Evolutionary conservation across 2,888 invertebrate species (phyloP).

Genomic region (Pheosia gnoma): DNA sequence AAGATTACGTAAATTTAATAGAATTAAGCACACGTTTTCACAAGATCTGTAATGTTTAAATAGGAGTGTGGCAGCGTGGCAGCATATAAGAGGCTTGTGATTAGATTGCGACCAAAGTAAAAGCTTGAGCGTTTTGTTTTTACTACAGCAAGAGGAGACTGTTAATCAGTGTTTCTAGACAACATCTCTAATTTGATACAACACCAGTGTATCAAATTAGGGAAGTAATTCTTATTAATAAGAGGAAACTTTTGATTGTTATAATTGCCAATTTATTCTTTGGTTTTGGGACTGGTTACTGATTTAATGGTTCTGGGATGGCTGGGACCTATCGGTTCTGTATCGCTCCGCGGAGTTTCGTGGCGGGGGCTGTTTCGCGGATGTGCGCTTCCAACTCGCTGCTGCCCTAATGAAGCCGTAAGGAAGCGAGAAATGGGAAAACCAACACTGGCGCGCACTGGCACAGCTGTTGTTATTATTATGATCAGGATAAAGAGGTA

Average conservation of each 20-base stretch:
- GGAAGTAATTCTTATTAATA: not conserved
- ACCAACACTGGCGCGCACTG: conserved; percentile 59
- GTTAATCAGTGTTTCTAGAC: not conserved
- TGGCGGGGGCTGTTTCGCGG: not conserved
- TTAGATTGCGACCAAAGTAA: conserved; percentile 23
- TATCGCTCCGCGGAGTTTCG: not conserved
- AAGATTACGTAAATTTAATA: conserved; percentile 49
- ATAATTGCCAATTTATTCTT: not conserved
- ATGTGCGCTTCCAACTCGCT: conserved; percentile 31
- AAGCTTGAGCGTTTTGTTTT: conserved; percentile 8
- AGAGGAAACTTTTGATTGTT: not conserved
- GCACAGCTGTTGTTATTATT: conserved; percentile 70
- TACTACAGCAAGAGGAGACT: not conserved
- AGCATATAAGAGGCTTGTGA: conserved; percentile 55
- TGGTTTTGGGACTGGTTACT: not conserved
- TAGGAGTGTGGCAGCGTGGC: conserved; percentile 40
- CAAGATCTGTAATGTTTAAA: conserved; percentile 47
- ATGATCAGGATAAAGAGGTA: conserved; percentile 57
- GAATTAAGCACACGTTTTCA: conserved; percentile 49
- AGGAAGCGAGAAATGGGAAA: conserved; percentile 68
- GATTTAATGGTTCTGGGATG: not conserved
- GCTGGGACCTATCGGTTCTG: not conserved
- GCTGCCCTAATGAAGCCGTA: conserved; percentile 74
- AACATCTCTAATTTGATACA: not conserved
- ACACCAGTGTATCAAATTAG: not conserved